A percentile compares a stretch with the other conserved stretches of the same genome.
phyloP scores from a whole-genome alignment of 2,888 invertebrate genomes.

The Philereme vetulata region DNA sequence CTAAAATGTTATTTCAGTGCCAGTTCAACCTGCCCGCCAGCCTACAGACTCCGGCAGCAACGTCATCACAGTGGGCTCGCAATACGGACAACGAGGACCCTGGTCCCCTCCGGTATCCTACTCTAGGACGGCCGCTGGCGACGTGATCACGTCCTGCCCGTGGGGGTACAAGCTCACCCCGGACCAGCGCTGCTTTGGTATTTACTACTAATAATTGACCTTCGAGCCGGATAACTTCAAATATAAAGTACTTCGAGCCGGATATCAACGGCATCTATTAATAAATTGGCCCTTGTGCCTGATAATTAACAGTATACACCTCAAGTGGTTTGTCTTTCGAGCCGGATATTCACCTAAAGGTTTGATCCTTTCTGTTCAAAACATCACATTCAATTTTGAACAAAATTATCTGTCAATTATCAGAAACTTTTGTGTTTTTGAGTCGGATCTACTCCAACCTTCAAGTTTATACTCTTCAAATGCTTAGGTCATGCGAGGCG shows the following conservation, averaged over 20 bases:
- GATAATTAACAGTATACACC: no score
- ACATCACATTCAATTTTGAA: no score
- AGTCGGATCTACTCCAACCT: no score
- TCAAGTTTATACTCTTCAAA: no score
- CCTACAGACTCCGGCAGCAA: constrained; percentile 49
- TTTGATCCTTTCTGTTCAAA: constrained; percentile 9
- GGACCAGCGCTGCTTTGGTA: constrained; percentile 86
- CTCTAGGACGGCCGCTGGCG: constrained; percentile 50
- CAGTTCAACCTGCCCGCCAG: constrained; percentile 34
- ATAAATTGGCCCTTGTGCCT: no score
- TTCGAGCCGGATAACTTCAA: constrained; percentile 1
- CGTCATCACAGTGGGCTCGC: constrained; percentile 74
- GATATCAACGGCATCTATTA: no score
- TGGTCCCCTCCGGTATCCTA: constrained; percentile 59
- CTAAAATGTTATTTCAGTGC: constrained; percentile 17
- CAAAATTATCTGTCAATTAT: no score
- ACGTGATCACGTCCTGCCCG: constrained; percentile 84
- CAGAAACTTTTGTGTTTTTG: no score
- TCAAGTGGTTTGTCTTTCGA: neutral
- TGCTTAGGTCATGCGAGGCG: no score
- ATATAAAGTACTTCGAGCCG: neutral
- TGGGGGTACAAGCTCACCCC: constrained; percentile 89
- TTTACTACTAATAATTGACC: constrained; percentile 16
- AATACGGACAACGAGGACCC: constrained; percentile 70
- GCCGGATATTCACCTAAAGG: neutral